These are phyloP conservation scores for Anhinga rufa DNA, from an alignment of 2,113 vertebrate species.

Conservation along the genomic window DNA sequence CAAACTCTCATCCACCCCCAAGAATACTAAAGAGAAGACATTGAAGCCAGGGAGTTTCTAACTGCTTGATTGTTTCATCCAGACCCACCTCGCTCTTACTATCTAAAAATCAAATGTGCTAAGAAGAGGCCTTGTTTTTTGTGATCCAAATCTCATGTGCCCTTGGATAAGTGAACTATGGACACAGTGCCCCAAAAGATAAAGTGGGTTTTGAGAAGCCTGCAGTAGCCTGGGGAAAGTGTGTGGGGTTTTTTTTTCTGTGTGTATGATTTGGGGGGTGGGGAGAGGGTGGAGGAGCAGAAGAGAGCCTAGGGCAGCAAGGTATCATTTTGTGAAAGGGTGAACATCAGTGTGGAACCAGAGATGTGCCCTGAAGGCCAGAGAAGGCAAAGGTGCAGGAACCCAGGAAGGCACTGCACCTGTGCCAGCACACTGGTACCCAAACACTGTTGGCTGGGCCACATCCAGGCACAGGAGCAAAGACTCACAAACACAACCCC, in stretches of 20 bases:
- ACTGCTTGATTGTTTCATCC: background rate
- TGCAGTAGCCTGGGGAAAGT: background rate
- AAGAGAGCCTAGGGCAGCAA: background rate
- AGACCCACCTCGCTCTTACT: background rate
- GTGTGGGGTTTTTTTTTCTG: background rate
- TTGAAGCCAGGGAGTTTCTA: background rate
- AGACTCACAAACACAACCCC: background rate
- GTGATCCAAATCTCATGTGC: background rate
- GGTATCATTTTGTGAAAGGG: background rate
- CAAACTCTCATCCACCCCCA: background rate
- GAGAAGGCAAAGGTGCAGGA: background rate
- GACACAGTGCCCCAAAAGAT: background rate
- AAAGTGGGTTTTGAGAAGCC: background rate
- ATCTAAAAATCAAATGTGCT: constrained; percentile 6
- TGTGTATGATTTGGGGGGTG: background rate
- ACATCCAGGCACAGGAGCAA: rapidly evolving
- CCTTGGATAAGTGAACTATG: background rate
- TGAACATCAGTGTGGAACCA: background rate
- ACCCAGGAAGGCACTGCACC: background rate
- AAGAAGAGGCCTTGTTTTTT: background rate
- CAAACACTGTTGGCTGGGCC: background rate
- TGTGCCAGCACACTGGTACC: rapidly evolving
- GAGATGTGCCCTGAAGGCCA: background rate
- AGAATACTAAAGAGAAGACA: background rate
- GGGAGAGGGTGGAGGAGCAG: background rate